Base-by-base conservation (phyloP, 2,797 vertebrate genomes). In the Aratinga solstitialis region DNA sequence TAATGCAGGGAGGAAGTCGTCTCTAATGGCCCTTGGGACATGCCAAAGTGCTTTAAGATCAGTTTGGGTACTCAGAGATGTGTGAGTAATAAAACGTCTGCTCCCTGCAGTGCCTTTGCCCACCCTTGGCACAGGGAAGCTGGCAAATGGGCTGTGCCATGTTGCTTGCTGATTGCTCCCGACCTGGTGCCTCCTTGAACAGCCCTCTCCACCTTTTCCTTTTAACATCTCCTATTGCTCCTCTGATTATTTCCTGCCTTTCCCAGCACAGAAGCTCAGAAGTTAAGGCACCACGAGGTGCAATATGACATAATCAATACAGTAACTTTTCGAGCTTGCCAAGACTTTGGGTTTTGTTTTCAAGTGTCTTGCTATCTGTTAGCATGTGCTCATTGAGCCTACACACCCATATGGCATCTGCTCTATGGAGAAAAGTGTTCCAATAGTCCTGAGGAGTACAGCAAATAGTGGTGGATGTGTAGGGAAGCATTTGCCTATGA, bases 311-410 rank as follows among this genome's bases (percentile, higher is more conserved):
- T 93, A 96, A 94, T 95, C 87, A 23, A 97, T 91, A 75, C 74
- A 95, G 87, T 89, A 97, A 96, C 95, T 97, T 97, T 96, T 93
- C 82, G 18, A 85, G 93, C 97, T 96, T 96, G 96, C 97, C 97
- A 97, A 97, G 95, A 53, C 86, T 94, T 85, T 50, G 90, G 81
- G 82, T 86, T 85, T 76, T 95, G 95, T 89, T 67, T 95, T 59
- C 7, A 96, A 96, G 96, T 88, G 97, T 97, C 97, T 97, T 97
- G 97, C 92, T 98, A 96, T 96, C 93, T 98, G 97, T 97, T 97
- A 97, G 88, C 90, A 94, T 97, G 97, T 98, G 96, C 95, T 98
- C 97, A 98, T 97, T 97, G 97, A 97, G 95, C 97, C 97, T 97
- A 96, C 95, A 56, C 91, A 47, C 84, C 94, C 97, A 98, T 95